Evolutionary conservation across 2,113 vertebrate species (phyloP), one percentile per base, ranked within the genome.

Genomic region (Poeciliopsis turrubarensis): DNA sequence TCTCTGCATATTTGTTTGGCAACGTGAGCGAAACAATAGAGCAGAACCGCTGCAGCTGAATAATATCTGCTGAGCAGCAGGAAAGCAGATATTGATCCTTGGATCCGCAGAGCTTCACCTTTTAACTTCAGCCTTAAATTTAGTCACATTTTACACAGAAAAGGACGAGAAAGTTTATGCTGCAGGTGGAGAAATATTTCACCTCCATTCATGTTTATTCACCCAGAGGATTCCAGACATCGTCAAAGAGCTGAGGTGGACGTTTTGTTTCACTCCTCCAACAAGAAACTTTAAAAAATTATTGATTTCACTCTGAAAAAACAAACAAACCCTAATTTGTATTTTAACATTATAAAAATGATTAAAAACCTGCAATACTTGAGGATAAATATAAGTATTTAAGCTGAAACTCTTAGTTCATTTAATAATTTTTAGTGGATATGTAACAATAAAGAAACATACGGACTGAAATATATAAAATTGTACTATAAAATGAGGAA

Each of bases 41-140:
- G 31, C 30, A 64, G 32, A 6, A 54, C 7, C 8, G 37, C 64
- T 61, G 54, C 67, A 25, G 30, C 39, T 31, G 44, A 44, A 54
- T 13, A 9, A 51, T 11, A 70, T 57, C 51, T 65, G 72, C 62
- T 27, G 78, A 73, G 32, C 29, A 68, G 70, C 76, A 82, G 47
- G 41, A 63, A 72, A 60, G 26, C 60, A 54, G 32, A 54, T 72
- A 83, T 75, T 0, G 79, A 85, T 81, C 73, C 0, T 0, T 25
- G 32, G 32, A 34, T 34, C 34, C 9, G 1, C 27, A 65, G 73
- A 64, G 51, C 5, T 60, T 68, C 62, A 1, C 68, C 5, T 74
- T 84, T 84, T 82, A 86, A 67, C 81, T 81, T 63, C 68, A 3
- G 27, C 5, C 27, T 11, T 1, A 26, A 3, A 31, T 79, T 80